Evolutionary conservation across 2,888 invertebrate genomes (phyloP), one percentile per base, ranked within the genome.

Genomic region (Drosophila pseudotakahashii): DNA sequence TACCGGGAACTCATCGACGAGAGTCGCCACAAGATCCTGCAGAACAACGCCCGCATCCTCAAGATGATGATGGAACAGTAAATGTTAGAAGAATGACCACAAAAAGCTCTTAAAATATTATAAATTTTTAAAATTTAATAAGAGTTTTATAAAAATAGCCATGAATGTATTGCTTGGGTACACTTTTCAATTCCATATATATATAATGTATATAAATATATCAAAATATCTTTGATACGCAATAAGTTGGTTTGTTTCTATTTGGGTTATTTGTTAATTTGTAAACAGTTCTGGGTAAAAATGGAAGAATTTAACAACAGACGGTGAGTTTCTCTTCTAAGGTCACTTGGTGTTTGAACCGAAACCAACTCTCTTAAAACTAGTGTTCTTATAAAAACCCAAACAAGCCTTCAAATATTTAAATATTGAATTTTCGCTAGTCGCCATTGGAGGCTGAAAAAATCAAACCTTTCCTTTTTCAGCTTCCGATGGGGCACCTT

Each of bases 1-100:
- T 95, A 96, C 89, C 93, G 93, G 73, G 94, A 95, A 81, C 95
- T 95, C 92, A 95, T 97, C 67, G 93, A 94, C 79, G 94, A 94
- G 79, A 93, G 95, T 55, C 96, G 97, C 91, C 94, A 95, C 73
- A 95, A 95, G 88, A 96, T 98, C 76, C 93, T 96, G 73, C 94
- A 94, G 91, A 98, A 97, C 91, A 95, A 96, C 73, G 93, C 94
- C 66, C 95, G 95, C 92, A 96, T 98, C 75, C 94, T 94, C 61
- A 94, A 94, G 89, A 92, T 95, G 83, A 91, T 95, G 69, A 92
- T 93, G 66, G 93, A 92, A 47, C 85, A 91, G 64, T 81, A 93
- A 93, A n/a, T 13, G 37, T n/a, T 13, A 13, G 4, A 11, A 7
- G 6, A 26, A 36, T 4, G 2, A 11, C 9, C 0, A 5, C 19